Base-by-base conservation (phyloP, 2,888 invertebrate genomes). In the Melanostoma scalare region DNA sequence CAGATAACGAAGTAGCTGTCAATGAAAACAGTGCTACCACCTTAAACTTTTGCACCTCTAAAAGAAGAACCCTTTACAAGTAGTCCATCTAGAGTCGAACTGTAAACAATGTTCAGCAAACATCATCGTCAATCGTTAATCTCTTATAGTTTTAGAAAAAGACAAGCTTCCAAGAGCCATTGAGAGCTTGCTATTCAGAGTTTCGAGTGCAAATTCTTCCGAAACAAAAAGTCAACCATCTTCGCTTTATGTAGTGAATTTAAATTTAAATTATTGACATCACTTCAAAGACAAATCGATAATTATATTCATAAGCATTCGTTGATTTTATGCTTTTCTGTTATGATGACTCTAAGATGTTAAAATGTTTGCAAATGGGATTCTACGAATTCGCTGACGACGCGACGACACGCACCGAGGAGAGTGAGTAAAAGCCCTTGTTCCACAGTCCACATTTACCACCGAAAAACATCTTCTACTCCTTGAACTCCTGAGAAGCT, bases 251-350 rank as follows among this genome's bases (percentile, higher is more conserved):
- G 35, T 78, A 77, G 78, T 77, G 73, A 73, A 82, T 82, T 82
- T 68, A 82, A 73, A 82, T 82, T 82, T 68, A 82, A 82, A 82
- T 63, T 20, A 20, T 20, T 58, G 73, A 82, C 73, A 73, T 78
- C 68, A 72, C 60, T 73, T 78, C 78, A 73, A 77, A 77, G 68
- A 63, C 20, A 82, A 82, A 77, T 60, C 42, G 58, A 78, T 74
- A 77, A 82, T 20, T 0, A 20, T 82, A 82, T 77, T 82, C 73
- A 82, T 68, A 73, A 77, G 77, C 72, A 77, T 58, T 81, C 67
- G 67, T 76, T 81, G 77, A 77, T 77, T 81, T 81, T 72, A 72
- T 72, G 81, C 72, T 72, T 61, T 81, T 72, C 38, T 55, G 68
- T 55, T 68, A 20, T 20, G 56, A 82, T 68, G 60, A 44, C 63